Base-by-base conservation (phyloP, 2,113 vertebrate species). In the Callopanchax toddi region DNA sequence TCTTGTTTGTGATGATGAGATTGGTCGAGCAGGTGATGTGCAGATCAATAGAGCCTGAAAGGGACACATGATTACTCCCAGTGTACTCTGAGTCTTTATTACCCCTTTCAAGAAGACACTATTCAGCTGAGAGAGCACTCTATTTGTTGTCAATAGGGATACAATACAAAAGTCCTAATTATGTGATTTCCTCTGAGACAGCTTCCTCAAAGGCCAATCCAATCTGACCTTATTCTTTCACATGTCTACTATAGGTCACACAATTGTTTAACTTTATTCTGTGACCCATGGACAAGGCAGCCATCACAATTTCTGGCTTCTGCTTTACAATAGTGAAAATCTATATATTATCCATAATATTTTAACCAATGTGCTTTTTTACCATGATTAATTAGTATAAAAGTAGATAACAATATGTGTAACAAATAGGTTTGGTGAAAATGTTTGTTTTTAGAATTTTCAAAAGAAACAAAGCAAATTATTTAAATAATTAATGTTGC, bases 11-110 rank as follows among this genome's bases (percentile, higher is more conserved):
- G 16, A 39, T 57, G 8, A 56, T 63, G 39, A 45, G 39, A 60
- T 11, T 42, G 15, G 9, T 16, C 44, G 36, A 72, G 11, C 21
- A 15, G 5, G 17, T 67, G 59, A 60, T 52, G n/a, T n/a, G 44
- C n/a, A 49, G 43, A 81, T 81, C 72, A 86, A 76, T 79, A 65
- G 40, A 70, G 51, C 11, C 16, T 74, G 63, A 69, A 79, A 74
- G 36, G 49, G 42, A 59, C 51, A 68, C 26, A 59, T 58, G 18
- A 74, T 66, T 63, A 51, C 25, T 62, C 37, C 13, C 15, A 18
- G 23, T 43, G 18, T n/a, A 40, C 7, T 53, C 51, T 21, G 6
- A 55, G 76, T 17, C 39, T 74, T 78, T 45, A 62, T 55, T 25
- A 36, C 20, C 25, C 11, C 42, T 32, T 53, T 76, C 21, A 63